phyloP scores from a whole-genome alignment of 2,888 invertebrate species.

The Chalcis sispes region DNA sequence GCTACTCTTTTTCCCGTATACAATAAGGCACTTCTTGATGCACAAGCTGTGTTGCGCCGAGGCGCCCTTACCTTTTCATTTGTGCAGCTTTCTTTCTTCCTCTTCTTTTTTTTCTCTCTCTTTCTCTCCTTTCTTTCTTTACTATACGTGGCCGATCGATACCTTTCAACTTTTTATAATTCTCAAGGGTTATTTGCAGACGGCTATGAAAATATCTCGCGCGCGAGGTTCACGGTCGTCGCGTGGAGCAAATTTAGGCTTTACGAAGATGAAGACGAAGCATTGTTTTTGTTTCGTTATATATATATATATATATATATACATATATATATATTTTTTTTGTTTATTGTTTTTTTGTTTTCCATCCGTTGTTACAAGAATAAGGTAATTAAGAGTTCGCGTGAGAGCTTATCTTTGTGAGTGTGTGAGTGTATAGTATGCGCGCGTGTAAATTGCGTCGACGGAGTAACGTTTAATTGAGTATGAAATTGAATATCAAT shows the following conservation, averaged over 20 bases:
- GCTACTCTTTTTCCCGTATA: slow-evolving; percentile 1
- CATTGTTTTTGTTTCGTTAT: too few relatives aligned
- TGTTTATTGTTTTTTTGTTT: too few relatives aligned
- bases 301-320: too few relatives aligned
- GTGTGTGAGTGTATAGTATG: too few relatives aligned
- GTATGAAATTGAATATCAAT: slow-evolving; percentile 28
- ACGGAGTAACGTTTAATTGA: slow-evolving; percentile 35
- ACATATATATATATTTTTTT: too few relatives aligned
- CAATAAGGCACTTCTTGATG: slow-evolving; percentile 46
- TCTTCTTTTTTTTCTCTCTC: background rate
- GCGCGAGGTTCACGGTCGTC: slow-evolving; percentile 36
- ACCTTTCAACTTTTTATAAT: slow-evolving; percentile 51
- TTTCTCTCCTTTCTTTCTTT: background rate
- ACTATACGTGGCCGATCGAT: slow-evolving; percentile 22
- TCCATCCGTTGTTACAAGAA: too few relatives aligned
- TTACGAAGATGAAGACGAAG: too few relatives aligned
- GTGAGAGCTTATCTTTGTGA: too few relatives aligned
- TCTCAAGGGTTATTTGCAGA: slow-evolving; percentile 43
- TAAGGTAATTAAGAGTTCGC: too few relatives aligned
- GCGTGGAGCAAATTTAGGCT: background rate
- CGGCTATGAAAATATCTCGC: slow-evolving; percentile 29
- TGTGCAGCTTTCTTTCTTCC: background rate
- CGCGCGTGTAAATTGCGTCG: too few relatives aligned
- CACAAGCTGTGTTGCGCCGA: slow-evolving; percentile 1
- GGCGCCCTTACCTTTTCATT: slow-evolving; percentile 32